Conservation (phyloP, 1,140 invertebrate genomes). For the Drosophila pandora region DNA sequence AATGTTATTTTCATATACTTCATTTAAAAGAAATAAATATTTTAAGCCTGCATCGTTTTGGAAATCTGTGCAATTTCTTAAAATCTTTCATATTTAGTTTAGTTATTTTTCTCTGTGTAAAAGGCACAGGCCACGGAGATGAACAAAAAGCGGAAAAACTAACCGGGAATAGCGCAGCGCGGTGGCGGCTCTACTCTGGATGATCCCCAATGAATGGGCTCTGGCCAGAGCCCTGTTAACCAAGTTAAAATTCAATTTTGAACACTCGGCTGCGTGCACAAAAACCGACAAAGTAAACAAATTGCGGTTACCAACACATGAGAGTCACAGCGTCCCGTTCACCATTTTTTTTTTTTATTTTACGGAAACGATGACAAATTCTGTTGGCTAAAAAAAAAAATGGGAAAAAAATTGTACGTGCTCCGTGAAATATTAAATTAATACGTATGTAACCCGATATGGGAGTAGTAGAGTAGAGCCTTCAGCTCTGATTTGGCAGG, state of each 20-base stretch:
- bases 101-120: constrained; percentile 6
- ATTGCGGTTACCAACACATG: constrained; percentile 73
- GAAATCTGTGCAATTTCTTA: not conserved
- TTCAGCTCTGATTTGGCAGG: constrained; percentile 38
- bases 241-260: constrained; percentile 76
- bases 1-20: too few relatives aligned
- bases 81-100: not conserved
- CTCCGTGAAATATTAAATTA: constrained; percentile 66
- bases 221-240: constrained; percentile 59
- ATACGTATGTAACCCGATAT: constrained; percentile 62
- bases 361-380: constrained; percentile 52
- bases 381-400: constrained; percentile 1
- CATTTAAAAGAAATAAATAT: too few relatives aligned
- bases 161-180: constrained; percentile 12
- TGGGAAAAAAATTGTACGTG: constrained; percentile 24
- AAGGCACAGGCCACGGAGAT: constrained; percentile 14
- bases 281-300: constrained; percentile 75
- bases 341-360: constrained; percentile 30
- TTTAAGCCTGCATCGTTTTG: too few relatives aligned
- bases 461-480: constrained; percentile 13
- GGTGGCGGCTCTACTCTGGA: constrained; percentile 10
- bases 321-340: constrained; percentile 23
- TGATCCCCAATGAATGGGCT: constrained; percentile 51
- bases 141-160: constrained; percentile 46
- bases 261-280: constrained; percentile 71